Percentiles rank a stretch among this genome's conserved stretches.
phyloP scores from a whole-genome alignment of 1,140 invertebrate species.

The Drosophila pseudoobscura region DNA sequence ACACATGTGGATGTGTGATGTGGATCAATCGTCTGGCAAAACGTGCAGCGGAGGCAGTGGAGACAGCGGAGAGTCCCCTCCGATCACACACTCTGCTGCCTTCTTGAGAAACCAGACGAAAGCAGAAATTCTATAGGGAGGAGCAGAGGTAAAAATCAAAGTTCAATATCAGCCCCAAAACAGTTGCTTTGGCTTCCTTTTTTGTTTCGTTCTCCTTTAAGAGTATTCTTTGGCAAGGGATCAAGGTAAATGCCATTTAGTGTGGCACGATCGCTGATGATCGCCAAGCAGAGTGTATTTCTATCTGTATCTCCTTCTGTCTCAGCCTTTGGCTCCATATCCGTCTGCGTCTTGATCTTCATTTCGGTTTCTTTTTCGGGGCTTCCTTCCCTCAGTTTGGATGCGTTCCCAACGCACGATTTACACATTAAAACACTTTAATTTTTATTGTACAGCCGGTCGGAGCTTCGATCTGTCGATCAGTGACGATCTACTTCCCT shows the following conservation, averaged over 20 bases:
- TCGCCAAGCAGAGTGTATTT: slow-evolving; percentile 53
- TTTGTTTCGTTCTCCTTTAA: slow-evolving; percentile 10
- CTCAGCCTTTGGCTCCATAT: slow-evolving; percentile 4
- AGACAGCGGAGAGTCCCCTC: slow-evolving; percentile 12
- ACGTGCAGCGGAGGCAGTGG: slow-evolving; percentile 37
- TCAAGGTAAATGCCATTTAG: slow-evolving; percentile 80
- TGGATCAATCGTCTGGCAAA: slow-evolving; percentile 62
- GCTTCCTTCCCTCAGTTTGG: slow-evolving; percentile 59
- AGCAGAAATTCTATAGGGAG: slow-evolving; percentile 73
- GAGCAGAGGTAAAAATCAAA: slow-evolving; percentile 65
- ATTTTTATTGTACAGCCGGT: slow-evolving; percentile 76
- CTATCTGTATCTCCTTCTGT: slow-evolving; percentile 19
- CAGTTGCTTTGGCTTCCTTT: slow-evolving; percentile 64
- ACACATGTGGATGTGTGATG: slow-evolving; percentile 61
- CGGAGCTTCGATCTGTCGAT: slow-evolving; percentile 56
- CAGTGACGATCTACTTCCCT: slow-evolving; percentile 59
- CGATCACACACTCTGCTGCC: slow-evolving; percentile 27
- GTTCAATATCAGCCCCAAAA: slow-evolving; percentile 72
- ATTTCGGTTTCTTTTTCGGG: slow-evolving; percentile 51
- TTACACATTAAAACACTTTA: slow-evolving; percentile 82
- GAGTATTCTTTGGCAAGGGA: slow-evolving; percentile 47
- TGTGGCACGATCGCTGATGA: slow-evolving; percentile 72
- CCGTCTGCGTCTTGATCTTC: too few relatives aligned
- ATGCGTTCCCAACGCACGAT: slow-evolving; percentile 75
- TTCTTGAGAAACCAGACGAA: slow-evolving; percentile 62